Conservation (phyloP, 2,113 vertebrate species). For the Quiscalus mexicanus region DNA sequence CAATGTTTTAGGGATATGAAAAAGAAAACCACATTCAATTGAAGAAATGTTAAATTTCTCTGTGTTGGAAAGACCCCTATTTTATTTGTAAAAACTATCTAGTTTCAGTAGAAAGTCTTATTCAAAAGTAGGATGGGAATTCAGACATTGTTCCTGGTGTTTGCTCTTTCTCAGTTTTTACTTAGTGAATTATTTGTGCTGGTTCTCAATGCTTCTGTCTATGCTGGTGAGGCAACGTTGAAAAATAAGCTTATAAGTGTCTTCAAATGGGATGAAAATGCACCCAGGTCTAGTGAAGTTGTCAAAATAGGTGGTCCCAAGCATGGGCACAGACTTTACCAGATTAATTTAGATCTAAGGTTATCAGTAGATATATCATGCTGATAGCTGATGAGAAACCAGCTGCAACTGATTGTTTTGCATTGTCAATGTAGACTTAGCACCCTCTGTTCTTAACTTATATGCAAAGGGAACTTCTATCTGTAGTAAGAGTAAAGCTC, state of each 20-base stretch:
- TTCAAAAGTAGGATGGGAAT: not conserved
- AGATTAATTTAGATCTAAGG: not conserved
- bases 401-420: not conserved
- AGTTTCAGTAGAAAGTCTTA: not conserved
- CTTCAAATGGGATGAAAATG: not conserved
- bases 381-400: not conserved
- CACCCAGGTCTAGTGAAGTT: not conserved
- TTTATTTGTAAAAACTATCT: not conserved
- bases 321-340: not conserved
- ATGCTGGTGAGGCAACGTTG: accelerated
- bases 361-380: not conserved
- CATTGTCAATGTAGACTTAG: not conserved
- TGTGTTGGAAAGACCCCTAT: not conserved
- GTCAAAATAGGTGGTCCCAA: not conserved
- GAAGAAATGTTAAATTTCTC: not conserved
- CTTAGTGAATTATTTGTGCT: not conserved
- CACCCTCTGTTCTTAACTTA: not conserved
- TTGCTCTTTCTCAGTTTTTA: not conserved
- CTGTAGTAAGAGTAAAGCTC: not conserved
- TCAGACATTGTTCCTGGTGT: not conserved
- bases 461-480: not conserved
- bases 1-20: not conserved
- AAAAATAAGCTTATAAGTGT: not conserved
- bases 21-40: not conserved
- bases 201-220: not conserved